Evolutionary conservation across 2,797 vertebrate species (phyloP).

Genomic region (Anas bernieri): DNA sequence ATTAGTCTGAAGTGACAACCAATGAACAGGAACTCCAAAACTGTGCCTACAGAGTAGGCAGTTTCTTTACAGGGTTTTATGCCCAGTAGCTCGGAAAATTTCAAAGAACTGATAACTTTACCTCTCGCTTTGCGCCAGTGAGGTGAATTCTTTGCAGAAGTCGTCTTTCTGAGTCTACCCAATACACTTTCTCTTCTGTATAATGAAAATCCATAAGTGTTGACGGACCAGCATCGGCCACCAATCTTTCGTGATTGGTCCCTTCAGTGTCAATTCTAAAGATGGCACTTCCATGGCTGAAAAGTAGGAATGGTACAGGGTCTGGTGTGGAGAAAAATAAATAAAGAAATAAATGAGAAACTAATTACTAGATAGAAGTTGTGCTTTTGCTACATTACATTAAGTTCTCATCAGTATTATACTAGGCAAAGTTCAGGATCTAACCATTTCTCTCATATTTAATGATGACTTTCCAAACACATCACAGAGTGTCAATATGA

Average conservation of each 20-base stretch:
- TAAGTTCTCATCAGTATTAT: background rate
- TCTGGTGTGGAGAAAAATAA: constrained; percentile 68
- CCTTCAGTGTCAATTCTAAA: constrained; percentile 88
- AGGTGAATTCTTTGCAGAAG: constrained; percentile 86
- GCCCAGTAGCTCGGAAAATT: background rate
- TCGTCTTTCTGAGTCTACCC: constrained; percentile 84
- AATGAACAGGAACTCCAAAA: background rate
- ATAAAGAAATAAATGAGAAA: background rate
- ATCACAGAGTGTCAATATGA: background rate
- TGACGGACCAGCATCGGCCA: constrained; percentile 79
- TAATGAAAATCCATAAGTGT: constrained; percentile 88
- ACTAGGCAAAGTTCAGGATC: background rate
- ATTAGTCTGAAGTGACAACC: background rate
- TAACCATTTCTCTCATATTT: background rate
- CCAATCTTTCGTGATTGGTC: constrained; percentile 80
- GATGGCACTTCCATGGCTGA: constrained; percentile 86
- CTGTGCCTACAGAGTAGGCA: background rate
- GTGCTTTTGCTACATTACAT: background rate
- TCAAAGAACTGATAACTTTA: constrained; percentile 62
- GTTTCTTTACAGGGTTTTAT: background rate
- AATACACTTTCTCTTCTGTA: constrained; percentile 85
- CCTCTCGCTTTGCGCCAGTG: constrained; percentile 86
- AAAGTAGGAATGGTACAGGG: constrained; percentile 88
- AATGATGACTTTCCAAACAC: background rate
- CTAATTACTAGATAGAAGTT: background rate